Base-by-base conservation (phyloP, 1,140 invertebrate species). In the Fopius arisanus region DNA sequence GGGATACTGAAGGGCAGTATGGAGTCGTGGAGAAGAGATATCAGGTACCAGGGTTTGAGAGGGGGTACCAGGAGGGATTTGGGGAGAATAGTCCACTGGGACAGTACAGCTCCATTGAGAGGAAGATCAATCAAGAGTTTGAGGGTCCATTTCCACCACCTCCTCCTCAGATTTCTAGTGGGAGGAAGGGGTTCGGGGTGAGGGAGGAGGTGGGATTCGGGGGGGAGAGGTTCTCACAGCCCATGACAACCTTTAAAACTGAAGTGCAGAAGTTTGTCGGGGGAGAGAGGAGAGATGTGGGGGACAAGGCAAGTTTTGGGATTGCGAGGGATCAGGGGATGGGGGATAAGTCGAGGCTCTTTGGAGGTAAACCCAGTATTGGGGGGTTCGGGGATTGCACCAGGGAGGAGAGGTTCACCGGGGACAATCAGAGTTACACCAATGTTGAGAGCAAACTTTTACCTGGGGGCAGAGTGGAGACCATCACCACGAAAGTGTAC, bases 401-500 rank as follows among this genome's bases (percentile, higher is more conserved):
- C n/a, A n/a, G n/a, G n/a, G n/a, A n/a, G n/a, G n/a, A n/a, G n/a
- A n/a, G n/a, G n/a, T n/a, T n/a, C n/a, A n/a, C n/a, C n/a, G n/a
- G n/a, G 9, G 19, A 86, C 6, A 82, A 74, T 73, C 84, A 85
- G 41, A 80, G 72, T 0, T 77, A 75, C n/a, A 85, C 78, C 31
- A 85, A 83, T 41, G 51, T 84, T 3, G 84, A 86, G 12, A 80
- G 63, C 7, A 86, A 82, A 40, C 31, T 70, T 0, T 65, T 80
- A 0, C 83, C 84, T 9, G 82, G 80, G 9, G 83, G 80, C 0
- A 81, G 78, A 23, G 77, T 87, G 16, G 87, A 88, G 0, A 86
- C 85, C 0, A 82, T 83, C 31, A 86, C 82, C 3, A 89, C 89
- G 29, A 89, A 88, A 70, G 83, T 87, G 31, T 89, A 87, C 70